phyloP scores from a whole-genome alignment of 2,797 vertebrate species.

The Macroramphosus scolopax region DNA sequence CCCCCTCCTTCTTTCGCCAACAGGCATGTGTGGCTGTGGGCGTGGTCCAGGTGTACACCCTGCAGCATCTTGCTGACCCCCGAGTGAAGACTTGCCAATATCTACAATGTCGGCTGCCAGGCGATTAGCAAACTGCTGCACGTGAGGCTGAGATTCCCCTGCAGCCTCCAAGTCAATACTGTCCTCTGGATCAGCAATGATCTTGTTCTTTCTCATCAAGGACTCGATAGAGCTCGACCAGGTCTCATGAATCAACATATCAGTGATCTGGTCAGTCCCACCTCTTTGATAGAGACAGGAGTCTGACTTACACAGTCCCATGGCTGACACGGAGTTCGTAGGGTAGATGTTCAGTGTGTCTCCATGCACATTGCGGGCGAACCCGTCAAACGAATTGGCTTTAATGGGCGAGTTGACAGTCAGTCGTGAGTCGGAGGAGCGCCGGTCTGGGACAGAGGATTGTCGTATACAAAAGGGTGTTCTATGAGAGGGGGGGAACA shows the following conservation, averaged over 20 bases:
- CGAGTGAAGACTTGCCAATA: constrained; percentile 79
- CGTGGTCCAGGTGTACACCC: constrained; percentile 36
- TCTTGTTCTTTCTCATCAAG: constrained; percentile 97
- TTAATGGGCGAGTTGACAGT: constrained; percentile 90
- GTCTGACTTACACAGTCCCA: constrained; percentile 92
- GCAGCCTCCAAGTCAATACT: constrained; percentile 73
- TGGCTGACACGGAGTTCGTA: constrained; percentile 77
- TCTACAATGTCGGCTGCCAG: constrained; percentile 83
- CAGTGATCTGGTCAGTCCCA: constrained; percentile 88
- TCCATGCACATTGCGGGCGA: constrained; percentile 81
- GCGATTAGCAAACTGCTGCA: constrained; percentile 82
- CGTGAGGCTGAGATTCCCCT: constrained; percentile 76
- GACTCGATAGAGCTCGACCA: constrained; percentile 97
- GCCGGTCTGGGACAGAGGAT: constrained; percentile 88
- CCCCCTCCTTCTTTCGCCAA: constrained; percentile 72
- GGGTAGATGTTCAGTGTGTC: constrained; percentile 85
- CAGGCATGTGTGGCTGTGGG: constrained; percentile 50
- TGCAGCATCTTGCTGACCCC: constrained; percentile 76
- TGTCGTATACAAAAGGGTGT: constrained; percentile 89
- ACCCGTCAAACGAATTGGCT: constrained; percentile 95
- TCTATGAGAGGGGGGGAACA: constrained; percentile 83
- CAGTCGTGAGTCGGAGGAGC: constrained; percentile 84
- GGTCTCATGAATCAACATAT: constrained; percentile 94
- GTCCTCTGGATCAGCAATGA: constrained; percentile 82
- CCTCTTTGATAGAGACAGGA: constrained; percentile 92